Conservation (phyloP, 2,113 vertebrate species). For the Rallus limicola region DNA sequence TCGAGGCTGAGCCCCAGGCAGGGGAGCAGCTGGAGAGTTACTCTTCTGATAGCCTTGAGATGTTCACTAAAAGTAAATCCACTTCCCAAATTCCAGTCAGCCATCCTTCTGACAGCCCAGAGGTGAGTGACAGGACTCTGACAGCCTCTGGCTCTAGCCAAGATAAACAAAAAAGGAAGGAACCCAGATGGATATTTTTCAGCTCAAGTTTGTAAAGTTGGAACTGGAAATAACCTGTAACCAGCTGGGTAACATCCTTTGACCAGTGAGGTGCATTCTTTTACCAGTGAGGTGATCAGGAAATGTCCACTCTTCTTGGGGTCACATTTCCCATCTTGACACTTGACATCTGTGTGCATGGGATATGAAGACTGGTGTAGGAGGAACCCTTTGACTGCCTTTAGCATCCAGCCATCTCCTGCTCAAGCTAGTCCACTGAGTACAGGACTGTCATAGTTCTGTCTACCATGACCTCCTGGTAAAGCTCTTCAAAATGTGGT, state of each 20-base stretch:
- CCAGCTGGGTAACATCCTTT: background rate
- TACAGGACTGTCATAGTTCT: background rate
- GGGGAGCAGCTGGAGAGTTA: background rate
- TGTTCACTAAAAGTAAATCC: background rate
- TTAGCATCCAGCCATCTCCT: background rate
- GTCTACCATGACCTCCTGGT: background rate
- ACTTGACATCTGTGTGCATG: background rate
- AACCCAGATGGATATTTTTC: background rate
- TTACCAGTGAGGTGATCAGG: background rate
- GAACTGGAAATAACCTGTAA: background rate
- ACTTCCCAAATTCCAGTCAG: background rate
- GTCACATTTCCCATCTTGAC: background rate
- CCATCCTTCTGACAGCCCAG: background rate
- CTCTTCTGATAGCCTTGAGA: background rate
- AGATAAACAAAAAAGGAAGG: background rate
- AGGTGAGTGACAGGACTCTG: background rate
- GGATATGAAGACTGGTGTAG: background rate
- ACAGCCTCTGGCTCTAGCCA: background rate
- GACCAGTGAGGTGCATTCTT: background rate
- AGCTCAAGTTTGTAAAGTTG: background rate
- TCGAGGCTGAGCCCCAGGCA: background rate
- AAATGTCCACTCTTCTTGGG: background rate
- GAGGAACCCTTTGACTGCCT: background rate
- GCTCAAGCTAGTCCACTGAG: background rate
- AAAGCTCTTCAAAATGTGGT: background rate